A percentile compares a stretch with the other conserved stretches of the same genome.
These are phyloP conservation scores for Drosophila willistoni DNA, from an alignment of 1,140 invertebrate species.

Conservation along the genomic window DNA sequence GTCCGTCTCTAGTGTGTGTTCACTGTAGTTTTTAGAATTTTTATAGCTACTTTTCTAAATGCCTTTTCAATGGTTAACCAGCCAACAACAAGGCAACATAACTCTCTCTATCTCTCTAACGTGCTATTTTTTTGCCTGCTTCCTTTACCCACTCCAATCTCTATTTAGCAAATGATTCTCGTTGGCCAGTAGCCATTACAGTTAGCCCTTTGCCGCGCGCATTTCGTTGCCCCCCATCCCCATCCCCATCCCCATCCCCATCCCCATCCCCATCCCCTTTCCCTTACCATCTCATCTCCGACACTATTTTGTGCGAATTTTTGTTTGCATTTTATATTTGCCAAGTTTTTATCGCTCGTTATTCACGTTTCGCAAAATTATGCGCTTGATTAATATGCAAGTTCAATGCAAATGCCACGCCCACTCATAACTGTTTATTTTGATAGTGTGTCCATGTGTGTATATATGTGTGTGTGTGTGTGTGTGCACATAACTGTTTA, in stretches of 20 bases:
- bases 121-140: not conserved
- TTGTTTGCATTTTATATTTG: constrained; percentile 80
- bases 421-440: constrained; percentile 65
- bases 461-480: constrained; percentile 44
- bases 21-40: constrained; percentile 49
- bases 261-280: not conserved
- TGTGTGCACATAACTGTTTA: constrained; percentile 46
- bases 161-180: constrained; percentile 33
- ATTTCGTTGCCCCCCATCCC: not conserved
- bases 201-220: constrained; percentile 9
- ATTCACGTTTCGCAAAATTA: constrained; percentile 69
- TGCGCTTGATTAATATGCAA: constrained; percentile 77
- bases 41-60: constrained; percentile 48
- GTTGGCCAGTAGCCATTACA: constrained; percentile 69
- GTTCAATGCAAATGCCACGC: constrained; percentile 54
- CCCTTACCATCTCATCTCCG: not conserved
- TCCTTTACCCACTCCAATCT: not conserved
- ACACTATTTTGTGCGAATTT: constrained; percentile 38
- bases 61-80: constrained; percentile 74
- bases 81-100: constrained; percentile 64
- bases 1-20: not conserved
- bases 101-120: constrained; percentile 2
- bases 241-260: too few relatives aligned
- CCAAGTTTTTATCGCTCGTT: constrained; percentile 78
- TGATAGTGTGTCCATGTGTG: constrained; percentile 62